Evolutionary conservation across 2,797 vertebrate genomes (phyloP), one percentile per base, ranked within the genome.

Genomic region (Crax fasciolata): DNA sequence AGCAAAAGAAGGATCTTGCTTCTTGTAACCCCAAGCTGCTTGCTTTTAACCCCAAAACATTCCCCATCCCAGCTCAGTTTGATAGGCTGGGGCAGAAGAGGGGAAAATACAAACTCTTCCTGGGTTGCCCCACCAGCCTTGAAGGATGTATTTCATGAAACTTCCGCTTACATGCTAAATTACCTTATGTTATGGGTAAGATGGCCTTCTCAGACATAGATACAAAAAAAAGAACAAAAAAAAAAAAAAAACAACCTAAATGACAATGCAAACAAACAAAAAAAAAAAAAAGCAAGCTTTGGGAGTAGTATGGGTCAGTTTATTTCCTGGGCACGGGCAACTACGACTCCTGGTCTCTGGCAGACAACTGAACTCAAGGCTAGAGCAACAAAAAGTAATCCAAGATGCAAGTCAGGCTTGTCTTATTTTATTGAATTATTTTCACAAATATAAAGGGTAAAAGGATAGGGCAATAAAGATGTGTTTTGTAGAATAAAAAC

Each of bases 371-470:
- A 94, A 76, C 39, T 67, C 63, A 41, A 63, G 7, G 55, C 80
- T 74, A 81, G 10, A 92, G 41, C 71, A 84, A 79, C 30, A 25
- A 84, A 91, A 91, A 73, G 1, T 32, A 70, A 90, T 17, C 32
- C 57, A 63, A 96, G 93, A 75, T 11, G 1, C 88, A 93, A 73
- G 63, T 44, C 74, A 84, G 30, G n/a, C 78, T 92, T 70, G 32
- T 90, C 91, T 91, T 82, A 41, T n/a, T 94, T 95, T 93, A 89
- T 90, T 76, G 57, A 75, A 58, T 76, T 75, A 67, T 23, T 17
- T 30, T 41, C 27, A 41, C 30, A 77, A 59, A 46, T 58, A 46
- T 12, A 55, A 68, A 51, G 46, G 74, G 5, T 67, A 68, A 54
- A 75, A 93, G 38, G 35, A 70, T 16, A 68, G 3, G 35, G 39